phyloP scores from a whole-genome alignment of 2,888 invertebrate species.

The Melieria picta region DNA sequence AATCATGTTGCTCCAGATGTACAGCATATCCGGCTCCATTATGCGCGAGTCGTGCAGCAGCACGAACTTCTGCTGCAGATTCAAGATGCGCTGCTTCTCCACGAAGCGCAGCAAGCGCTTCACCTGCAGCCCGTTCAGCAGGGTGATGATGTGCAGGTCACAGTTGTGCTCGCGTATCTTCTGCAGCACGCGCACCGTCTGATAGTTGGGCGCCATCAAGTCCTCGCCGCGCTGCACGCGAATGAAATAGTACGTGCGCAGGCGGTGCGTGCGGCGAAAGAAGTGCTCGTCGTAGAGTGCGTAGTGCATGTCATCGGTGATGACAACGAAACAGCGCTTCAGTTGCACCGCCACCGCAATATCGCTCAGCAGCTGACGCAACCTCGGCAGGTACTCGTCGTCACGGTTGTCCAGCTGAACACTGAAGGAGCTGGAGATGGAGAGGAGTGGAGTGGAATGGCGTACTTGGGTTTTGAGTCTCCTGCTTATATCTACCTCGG shows the following conservation, averaged over 20 bases:
- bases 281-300: constrained; percentile 50
- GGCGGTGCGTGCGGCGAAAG: constrained; percentile 46
- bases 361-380: constrained; percentile 24
- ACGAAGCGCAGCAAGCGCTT: constrained; percentile 75
- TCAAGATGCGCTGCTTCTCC: constrained; percentile 76
- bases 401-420: background rate
- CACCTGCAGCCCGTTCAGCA: constrained; percentile 78
- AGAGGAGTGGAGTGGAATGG: too few relatives aligned
- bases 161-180: constrained; percentile 74
- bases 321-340: constrained; percentile 59
- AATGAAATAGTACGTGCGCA: constrained; percentile 65
- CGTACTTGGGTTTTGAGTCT: too few relatives aligned
- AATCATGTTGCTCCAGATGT: constrained; percentile 81
- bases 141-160: constrained; percentile 75
- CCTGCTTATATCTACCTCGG: too few relatives aligned
- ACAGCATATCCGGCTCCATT: constrained; percentile 73
- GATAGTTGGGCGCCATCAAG: constrained; percentile 71
- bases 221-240: constrained; percentile 74
- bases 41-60: constrained; percentile 77
- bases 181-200: constrained; percentile 70
- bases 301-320: constrained; percentile 57
- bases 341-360: constrained; percentile 45
- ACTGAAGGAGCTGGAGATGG: too few relatives aligned
- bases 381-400: background rate
- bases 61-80: constrained; percentile 77